Conservation (phyloP, 2,888 invertebrate species). For the Cosmorhoe ocellata region DNA sequence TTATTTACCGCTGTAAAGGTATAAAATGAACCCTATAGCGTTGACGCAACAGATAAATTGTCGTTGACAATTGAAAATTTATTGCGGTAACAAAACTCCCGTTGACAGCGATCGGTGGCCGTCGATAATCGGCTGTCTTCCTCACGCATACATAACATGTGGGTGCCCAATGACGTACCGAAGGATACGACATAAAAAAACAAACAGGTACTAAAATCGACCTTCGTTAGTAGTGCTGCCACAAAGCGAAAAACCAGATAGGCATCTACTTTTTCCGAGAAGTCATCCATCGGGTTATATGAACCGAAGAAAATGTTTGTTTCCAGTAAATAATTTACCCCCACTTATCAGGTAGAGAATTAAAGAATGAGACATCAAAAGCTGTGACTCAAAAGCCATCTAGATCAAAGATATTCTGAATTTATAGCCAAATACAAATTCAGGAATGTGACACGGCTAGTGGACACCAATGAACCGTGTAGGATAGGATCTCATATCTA, state of each 20-base stretch:
- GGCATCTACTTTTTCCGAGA: slow-evolving; percentile 72
- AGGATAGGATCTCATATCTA: slow-evolving; percentile 48
- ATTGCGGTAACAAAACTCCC: slow-evolving; percentile 53
- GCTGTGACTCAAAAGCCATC: slow-evolving; percentile 51
- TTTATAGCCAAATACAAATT: slow-evolving; percentile 65
- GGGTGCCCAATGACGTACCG: slow-evolving; percentile 54
- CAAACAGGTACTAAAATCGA: slow-evolving; percentile 63
- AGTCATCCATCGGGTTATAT: slow-evolving; percentile 58
- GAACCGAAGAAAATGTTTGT: slow-evolving; percentile 62
- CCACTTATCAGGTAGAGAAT: slow-evolving; percentile 55
- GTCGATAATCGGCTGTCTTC: slow-evolving; percentile 70
- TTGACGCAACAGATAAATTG: slow-evolving; percentile 31
- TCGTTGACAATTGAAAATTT: slow-evolving; percentile 45
- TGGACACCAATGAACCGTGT: slow-evolving; percentile 67
- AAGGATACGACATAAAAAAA: slow-evolving; percentile 52
- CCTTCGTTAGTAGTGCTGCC: slow-evolving; percentile 75
- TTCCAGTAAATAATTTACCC: slow-evolving; percentile 67
- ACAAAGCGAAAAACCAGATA: slow-evolving; percentile 72
- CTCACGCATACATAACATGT: slow-evolving; percentile 61
- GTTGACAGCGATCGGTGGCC: slow-evolving; percentile 70
- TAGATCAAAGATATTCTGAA: slow-evolving; percentile 62
- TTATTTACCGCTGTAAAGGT: slow-evolving; percentile 10
- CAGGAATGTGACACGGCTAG: slow-evolving; percentile 65
- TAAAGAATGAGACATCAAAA: slow-evolving; percentile 71
- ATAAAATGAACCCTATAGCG: slow-evolving; percentile 29